phyloP scores from a whole-genome alignment of 2,888 invertebrate genomes.

The Erpobdella octoculata region DNA sequence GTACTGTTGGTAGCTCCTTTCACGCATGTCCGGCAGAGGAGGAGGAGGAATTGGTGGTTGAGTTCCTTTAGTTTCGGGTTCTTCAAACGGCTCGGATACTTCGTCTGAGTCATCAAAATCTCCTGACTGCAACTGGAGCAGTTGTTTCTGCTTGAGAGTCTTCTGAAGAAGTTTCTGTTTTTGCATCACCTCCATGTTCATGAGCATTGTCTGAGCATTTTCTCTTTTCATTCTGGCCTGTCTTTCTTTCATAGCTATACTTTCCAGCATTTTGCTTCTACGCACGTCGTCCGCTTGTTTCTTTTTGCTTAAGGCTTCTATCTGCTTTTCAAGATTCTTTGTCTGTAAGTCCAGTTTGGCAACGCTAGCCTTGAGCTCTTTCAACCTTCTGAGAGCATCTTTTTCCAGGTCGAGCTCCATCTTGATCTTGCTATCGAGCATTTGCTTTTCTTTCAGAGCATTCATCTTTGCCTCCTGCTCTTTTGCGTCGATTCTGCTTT shows the following conservation, averaged over 20 bases:
- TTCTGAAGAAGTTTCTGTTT: neutral
- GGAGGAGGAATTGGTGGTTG: neutral
- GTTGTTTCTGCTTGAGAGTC: neutral
- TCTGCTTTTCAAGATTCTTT: neutral
- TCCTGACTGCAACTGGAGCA: neutral
- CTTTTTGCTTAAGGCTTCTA: neutral
- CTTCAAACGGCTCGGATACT: neutral
- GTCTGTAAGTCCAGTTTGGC: neutral
- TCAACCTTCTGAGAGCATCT: neutral
- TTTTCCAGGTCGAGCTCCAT: slow-evolving; percentile 13
- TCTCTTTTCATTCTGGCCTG: neutral
- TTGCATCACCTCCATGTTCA: neutral
- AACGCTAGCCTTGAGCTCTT: neutral
- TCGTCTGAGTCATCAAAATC: too few relatives aligned
- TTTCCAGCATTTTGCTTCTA: neutral
- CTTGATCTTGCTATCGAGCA: slow-evolving; percentile 12
- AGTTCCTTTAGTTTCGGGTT: neutral
- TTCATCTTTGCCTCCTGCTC: neutral
- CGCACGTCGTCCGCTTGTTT: neutral
- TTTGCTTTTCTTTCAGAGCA: neutral
- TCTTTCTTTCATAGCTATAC: neutral
- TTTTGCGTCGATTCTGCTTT: neutral
- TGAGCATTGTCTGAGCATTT: neutral
- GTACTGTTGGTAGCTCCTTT: too few relatives aligned
- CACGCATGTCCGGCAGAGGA: neutral